Evolutionary conservation across 2,797 vertebrate genomes (phyloP).

Genomic region (Malurus leucopterus): DNA sequence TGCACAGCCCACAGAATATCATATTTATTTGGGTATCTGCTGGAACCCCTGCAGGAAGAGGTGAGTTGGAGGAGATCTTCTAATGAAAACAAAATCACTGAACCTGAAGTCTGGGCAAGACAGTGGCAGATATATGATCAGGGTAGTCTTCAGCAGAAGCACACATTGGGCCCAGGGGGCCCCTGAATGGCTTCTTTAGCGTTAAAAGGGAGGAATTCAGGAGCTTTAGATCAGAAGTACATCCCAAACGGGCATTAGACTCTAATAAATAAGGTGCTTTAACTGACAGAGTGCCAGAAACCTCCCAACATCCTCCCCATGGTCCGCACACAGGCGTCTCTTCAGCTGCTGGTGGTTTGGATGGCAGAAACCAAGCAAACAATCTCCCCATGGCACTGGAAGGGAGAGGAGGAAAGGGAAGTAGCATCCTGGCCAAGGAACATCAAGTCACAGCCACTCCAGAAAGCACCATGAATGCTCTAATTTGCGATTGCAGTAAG

Average conservation of each 20-base stretch:
- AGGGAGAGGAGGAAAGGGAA: background rate
- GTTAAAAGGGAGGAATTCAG: conserved; percentile 19
- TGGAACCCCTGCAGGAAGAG: background rate
- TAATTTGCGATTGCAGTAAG: background rate
- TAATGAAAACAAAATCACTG: background rate
- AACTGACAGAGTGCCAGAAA: conserved; percentile 26
- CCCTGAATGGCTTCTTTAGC: background rate
- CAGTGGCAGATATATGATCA: background rate
- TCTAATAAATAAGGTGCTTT: conserved; percentile 33
- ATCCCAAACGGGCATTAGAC: background rate
- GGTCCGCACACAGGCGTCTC: background rate
- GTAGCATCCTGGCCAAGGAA: background rate
- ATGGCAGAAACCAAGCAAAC: conserved; percentile 23
- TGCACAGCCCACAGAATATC: background rate
- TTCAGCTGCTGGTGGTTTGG: background rate
- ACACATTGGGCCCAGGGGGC: background rate
- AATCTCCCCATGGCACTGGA: background rate
- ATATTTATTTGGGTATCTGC: background rate
- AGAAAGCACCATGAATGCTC: background rate
- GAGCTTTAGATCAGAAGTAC: conserved; percentile 15
- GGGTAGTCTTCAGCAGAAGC: background rate
- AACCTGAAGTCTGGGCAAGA: background rate
- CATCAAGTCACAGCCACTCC: background rate
- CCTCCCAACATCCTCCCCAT: conserved; percentile 8
- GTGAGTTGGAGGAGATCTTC: background rate